These are phyloP conservation scores for Gnathonemus echidnorhynchus DNA, from an alignment of 2,113 vertebrate species.

Conservation along the genomic window DNA sequence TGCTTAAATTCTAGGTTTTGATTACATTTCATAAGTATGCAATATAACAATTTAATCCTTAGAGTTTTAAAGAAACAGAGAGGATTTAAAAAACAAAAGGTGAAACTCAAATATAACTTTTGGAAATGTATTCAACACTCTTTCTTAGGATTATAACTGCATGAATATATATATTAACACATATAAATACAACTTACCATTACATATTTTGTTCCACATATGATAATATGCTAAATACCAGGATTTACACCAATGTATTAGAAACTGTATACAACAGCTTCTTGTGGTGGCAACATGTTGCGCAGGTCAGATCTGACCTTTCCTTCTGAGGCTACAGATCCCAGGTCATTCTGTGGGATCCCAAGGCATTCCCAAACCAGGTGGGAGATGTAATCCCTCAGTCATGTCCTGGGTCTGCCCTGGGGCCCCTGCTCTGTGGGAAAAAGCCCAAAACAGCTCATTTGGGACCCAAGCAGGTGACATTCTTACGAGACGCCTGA, in stretches of 20 bases:
- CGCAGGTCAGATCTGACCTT: neutral
- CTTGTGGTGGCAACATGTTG: neutral
- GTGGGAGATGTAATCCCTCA: neutral
- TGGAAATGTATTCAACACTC: neutral
- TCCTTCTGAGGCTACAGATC: neutral
- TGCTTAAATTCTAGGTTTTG: neutral
- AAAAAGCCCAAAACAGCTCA: neutral
- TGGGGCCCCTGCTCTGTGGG: neutral
- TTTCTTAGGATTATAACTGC: neutral
- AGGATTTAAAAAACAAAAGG: neutral
- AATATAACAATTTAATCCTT: neutral
- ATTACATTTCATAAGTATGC: neutral
- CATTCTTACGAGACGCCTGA: neutral
- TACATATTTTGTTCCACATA: neutral
- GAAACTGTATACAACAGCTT: neutral
- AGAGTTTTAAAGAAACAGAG: neutral
- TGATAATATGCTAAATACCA: neutral
- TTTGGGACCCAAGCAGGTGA: neutral
- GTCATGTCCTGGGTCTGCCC: neutral
- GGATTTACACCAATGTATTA: neutral
- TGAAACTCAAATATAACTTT: neutral
- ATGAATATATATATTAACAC: neutral
- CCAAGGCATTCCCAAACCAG: neutral
- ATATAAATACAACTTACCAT: neutral
- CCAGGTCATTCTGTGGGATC: neutral